Evolutionary conservation across 2,113 vertebrate species (phyloP), one percentile per base, ranked within the genome.

Genomic region (Glaucomys volans): DNA sequence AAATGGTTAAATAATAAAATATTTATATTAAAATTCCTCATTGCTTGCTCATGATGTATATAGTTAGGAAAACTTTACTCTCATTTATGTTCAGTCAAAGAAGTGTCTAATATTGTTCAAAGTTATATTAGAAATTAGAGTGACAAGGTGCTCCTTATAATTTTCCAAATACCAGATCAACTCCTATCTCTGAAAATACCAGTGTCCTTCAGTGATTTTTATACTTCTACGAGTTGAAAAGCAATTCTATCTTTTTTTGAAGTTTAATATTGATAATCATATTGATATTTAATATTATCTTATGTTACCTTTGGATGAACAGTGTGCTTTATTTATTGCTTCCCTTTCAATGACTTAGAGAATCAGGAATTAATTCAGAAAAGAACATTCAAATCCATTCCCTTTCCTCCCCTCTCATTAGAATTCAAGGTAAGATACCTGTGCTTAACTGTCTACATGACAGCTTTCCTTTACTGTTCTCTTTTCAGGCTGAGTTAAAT

Each of bases 311-410:
- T 66, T 54, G 37, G 50, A 30, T 64, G 81, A 69, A 74, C 9
- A 91, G 87, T 62, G 6, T 74, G 17, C 14, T 79, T 67, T 81
- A 59, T 6, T 80, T 22, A 64, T 71, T 11, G 2, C 2, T 11
- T 64, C 28, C 30, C 17, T 57, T 5, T 42, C 32, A 91, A 37
- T 28, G 22, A 79, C 32, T 90, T 54, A 67, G 3, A 90, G 3
- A 95, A 80, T 30, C 16, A 96, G 75, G 92, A 84, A 72, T 32
- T 59, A 83, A 69, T 54, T 32, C 35, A 77, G 40, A 80, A 30
- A 76, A 75, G 74, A 89, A 52, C 5, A 35, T 93, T 90, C 42
- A 66, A 67, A 59, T 76, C 17, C 2, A 2, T 2, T 26, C 5
- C 50, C 30, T 22, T 66, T 77, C 4, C 32, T 88, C 47, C 32